These are phyloP conservation scores for Penaeus monodon DNA, from an alignment of 2,888 invertebrate species.

Conservation along the genomic window DNA sequence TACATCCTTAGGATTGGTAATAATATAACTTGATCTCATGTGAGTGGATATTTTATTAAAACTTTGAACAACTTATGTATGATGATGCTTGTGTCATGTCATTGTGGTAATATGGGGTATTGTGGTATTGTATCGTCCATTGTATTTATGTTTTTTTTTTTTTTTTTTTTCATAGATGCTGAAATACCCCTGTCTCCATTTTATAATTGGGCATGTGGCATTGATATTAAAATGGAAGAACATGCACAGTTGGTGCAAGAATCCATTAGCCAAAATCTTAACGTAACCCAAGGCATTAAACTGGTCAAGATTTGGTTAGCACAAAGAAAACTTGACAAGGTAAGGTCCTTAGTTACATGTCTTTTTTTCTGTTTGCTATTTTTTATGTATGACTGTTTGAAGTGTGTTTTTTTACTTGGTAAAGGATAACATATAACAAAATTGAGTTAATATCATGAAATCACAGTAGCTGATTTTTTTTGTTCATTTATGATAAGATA, in stretches of 20 bases:
- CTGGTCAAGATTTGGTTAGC: slow-evolving; percentile 61
- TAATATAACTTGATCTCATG: too few relatives aligned
- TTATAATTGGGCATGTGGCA: not conserved
- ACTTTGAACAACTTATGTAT: too few relatives aligned
- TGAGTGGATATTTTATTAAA: too few relatives aligned
- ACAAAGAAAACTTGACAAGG: slow-evolving; percentile 49
- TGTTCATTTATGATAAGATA: not conserved
- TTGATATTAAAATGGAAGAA: slow-evolving; percentile 5
- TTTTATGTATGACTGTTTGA: not conserved
- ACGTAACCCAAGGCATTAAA: slow-evolving; percentile 50
- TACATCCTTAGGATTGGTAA: too few relatives aligned
- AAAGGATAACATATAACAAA: too few relatives aligned
- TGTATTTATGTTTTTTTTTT: too few relatives aligned
- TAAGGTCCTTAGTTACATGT: not conserved
- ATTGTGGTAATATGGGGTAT: too few relatives aligned
- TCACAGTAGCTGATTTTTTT: not conserved
- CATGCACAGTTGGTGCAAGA: slow-evolving; percentile 26
- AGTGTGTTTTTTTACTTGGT: too few relatives aligned
- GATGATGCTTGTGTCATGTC: too few relatives aligned
- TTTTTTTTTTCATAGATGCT: not conserved
- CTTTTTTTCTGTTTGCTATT: not conserved
- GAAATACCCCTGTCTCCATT: not conserved
- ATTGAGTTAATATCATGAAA: not conserved
- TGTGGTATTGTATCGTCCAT: too few relatives aligned
- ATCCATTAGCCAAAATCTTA: slow-evolving; percentile 6